Base-by-base conservation (phyloP, 2,113 vertebrate genomes). In the Solenodon paradoxus region DNA sequence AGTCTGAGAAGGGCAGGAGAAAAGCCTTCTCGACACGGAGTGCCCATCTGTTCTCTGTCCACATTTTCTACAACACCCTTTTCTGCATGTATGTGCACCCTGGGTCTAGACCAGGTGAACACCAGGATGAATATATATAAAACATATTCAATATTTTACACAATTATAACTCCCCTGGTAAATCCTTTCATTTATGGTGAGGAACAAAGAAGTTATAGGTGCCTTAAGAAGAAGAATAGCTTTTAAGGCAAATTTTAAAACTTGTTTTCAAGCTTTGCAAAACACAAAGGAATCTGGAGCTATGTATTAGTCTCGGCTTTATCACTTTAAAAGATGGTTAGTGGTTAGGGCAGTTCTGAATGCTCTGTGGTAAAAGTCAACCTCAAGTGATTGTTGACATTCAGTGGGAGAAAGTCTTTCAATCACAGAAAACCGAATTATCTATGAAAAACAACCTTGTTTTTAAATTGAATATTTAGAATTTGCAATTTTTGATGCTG, bases 101-200 rank as follows among this genome's bases (percentile, higher is more conserved):
- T 35, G 82, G 72, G 26, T 91, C 82, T 85, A 61, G 28, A 3
- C 40, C 32, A 42, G 30, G 16, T n/a, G 81, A 91, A 42, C n/a
- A 89, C 55, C 86, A 85, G 38, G 86, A 96, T n/a, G n/a, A n/a
- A n/a, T n/a, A n/a, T n/a, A n/a, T n/a, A n/a, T 49, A 90, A 88
- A 86, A 88, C 96, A 30, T 95, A 96, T 86, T 97, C 97, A 66
- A 61, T 96, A 47, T 97, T 97, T 96, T 96, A 97, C 30, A 86
- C 83, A 38, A 64, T 95, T 32, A 40, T 95, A 92, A 97, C 94
- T 59, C 95, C 96, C 4, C 68, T 97, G 20, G 24, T 94, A 88
- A 96, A 96, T 79, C 96, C 94, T 63, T 96, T 96, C 30, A 95
- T 96, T 78, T 96, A 96, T 3, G 92, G 88, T 96, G 71, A 85